phyloP scores from a whole-genome alignment of 2,888 invertebrate species.

The Leucoptera coffeella region DNA sequence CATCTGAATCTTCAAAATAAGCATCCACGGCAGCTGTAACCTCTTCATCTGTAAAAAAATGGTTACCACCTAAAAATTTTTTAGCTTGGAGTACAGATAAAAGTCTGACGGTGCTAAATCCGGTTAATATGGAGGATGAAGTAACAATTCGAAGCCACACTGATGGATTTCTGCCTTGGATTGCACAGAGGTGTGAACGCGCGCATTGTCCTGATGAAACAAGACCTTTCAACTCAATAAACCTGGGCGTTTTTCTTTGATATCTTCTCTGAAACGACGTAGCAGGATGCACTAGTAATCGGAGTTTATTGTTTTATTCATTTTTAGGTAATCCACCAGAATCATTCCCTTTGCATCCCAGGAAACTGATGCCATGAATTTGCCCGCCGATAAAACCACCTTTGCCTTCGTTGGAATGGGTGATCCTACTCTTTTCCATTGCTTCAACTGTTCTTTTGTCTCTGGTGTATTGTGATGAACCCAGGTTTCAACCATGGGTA shows the following conservation, averaged over 20 bases:
- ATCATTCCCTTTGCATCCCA: constrained; percentile 4
- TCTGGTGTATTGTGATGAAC: constrained; percentile 5
- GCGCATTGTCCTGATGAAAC: constrained; percentile 4
- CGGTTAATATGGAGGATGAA: constrained; percentile 4
- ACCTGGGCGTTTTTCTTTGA: constrained; percentile 4
- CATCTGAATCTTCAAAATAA: too few relatives aligned
- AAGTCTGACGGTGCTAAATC: constrained; percentile 2
- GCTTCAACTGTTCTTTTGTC: constrained; percentile 6
- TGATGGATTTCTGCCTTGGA: constrained; percentile 5
- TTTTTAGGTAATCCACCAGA: constrained; percentile 5
- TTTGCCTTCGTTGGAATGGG: constrained; percentile 4
- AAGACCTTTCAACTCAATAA: constrained; percentile 1
- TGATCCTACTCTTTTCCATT: constrained; percentile 4
- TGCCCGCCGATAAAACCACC: constrained; percentile 3
- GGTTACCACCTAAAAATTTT: too few relatives aligned
- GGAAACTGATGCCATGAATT: constrained; percentile 4
- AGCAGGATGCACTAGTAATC: constrained; percentile 4
- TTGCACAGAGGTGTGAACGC: constrained; percentile 4
- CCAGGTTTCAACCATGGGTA: constrained; percentile 2
- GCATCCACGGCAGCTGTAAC: too few relatives aligned
- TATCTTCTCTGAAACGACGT: constrained; percentile 2
- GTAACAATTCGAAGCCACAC: constrained; percentile 4
- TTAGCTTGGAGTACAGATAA: too few relatives aligned
- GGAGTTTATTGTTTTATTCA: constrained; percentile 5
- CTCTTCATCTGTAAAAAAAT: too few relatives aligned